Conservation (phyloP, 2,113 vertebrate genomes). For the Parotia lawesii region DNA sequence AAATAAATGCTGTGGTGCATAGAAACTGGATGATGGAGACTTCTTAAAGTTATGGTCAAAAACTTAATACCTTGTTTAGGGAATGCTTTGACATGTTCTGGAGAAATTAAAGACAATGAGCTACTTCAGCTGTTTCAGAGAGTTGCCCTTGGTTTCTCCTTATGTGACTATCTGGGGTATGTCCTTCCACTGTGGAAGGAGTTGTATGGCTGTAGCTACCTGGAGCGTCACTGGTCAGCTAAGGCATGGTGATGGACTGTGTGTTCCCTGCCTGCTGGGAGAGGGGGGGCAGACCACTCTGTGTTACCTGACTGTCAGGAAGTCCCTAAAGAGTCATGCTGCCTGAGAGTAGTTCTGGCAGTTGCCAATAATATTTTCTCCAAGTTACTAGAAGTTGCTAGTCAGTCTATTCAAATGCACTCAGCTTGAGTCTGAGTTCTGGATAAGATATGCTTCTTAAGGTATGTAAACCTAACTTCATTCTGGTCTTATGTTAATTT, state of each 20-base stretch:
- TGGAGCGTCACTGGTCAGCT: neutral
- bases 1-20: neutral
- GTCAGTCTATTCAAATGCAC: neutral
- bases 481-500: neutral
- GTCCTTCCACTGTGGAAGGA: neutral
- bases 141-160: neutral
- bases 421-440: neutral
- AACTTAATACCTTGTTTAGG: neutral
- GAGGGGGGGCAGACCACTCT: neutral
- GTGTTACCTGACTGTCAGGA: neutral
- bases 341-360: neutral
- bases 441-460: neutral
- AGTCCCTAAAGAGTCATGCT: neutral
- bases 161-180: accelerated
- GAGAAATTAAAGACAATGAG: neutral
- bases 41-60: neutral
- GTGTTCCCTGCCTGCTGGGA: neutral
- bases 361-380: neutral
- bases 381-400: neutral
- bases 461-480: neutral
- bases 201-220: neutral
- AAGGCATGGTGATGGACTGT: neutral
- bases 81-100: neutral
- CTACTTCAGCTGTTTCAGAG: neutral
- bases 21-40: neutral